Evolutionary conservation across 2,113 vertebrate genomes (phyloP).

Genomic region (Cettia cetti): DNA sequence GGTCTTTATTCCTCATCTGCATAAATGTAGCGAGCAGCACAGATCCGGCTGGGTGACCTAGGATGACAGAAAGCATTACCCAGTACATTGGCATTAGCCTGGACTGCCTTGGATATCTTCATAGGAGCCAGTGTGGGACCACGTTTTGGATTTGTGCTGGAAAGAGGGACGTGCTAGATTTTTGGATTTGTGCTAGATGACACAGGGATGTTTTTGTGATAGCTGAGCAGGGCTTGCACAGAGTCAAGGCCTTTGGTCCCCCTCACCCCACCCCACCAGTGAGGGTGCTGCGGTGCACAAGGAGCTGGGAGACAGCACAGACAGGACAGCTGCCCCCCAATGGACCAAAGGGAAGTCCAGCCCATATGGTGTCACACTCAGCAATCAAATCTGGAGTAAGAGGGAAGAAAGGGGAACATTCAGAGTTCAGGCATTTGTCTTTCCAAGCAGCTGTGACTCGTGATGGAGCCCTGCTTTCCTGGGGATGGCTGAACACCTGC

Average conservation of each 20-base stretch:
- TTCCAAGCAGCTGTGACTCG: fast-evolving
- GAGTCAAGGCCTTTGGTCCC: background rate
- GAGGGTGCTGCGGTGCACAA: background rate
- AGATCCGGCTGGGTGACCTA: background rate
- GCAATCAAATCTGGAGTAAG: background rate
- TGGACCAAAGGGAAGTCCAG: background rate
- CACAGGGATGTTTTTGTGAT: background rate
- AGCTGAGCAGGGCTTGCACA: background rate
- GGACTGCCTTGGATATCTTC: background rate
- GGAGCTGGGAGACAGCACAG: background rate
- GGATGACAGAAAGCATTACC: background rate
- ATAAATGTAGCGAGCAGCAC: background rate
- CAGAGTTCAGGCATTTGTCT: background rate
- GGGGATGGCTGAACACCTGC: background rate
- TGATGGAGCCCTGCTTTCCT: background rate
- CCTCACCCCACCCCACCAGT: fast-evolving
- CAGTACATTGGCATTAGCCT: background rate
- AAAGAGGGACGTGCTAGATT: background rate
- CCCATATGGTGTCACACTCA: fast-evolving
- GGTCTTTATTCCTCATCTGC: background rate
- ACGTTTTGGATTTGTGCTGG: background rate
- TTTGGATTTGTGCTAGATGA: background rate
- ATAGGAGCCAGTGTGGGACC: background rate
- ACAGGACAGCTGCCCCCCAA: background rate
- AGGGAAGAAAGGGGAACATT: background rate